Conservation (phyloP, 2,113 vertebrate species). For the Hypanus sabinus region DNA sequence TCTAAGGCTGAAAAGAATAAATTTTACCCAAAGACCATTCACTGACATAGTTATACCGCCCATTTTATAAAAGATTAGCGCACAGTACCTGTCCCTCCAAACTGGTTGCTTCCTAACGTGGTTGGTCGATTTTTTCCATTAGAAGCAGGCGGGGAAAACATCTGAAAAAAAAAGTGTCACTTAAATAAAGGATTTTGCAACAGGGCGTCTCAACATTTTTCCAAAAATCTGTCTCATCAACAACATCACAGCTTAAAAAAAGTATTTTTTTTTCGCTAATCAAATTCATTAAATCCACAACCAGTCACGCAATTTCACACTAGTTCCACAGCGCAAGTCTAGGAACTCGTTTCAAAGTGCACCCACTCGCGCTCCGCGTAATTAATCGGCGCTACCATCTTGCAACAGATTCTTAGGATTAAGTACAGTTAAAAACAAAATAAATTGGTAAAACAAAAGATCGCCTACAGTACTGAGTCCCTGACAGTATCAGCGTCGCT, state of each 20-base stretch:
- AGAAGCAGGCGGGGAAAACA: constrained; percentile 92
- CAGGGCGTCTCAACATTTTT: not conserved
- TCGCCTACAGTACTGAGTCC: not conserved
- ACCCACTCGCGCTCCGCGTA: not conserved
- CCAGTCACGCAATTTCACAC: constrained; percentile 1
- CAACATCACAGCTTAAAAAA: not conserved
- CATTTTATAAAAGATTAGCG: not conserved
- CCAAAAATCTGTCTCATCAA: not conserved
- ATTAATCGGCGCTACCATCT: not conserved
- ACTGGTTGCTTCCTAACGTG: constrained; percentile 82
- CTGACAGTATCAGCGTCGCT: not conserved
- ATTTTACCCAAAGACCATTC: not conserved
- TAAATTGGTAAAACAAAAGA: constrained; percentile 17
- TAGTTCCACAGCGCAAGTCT: not conserved
- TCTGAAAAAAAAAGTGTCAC: constrained; percentile 63
- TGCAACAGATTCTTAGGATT: not conserved
- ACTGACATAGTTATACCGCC: not conserved
- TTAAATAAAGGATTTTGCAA: not conserved
- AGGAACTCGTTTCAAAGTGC: not conserved
- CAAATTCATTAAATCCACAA: constrained; percentile 18
- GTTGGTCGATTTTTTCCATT: constrained; percentile 92
- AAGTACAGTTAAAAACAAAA: not conserved
- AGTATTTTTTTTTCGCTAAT: not conserved
- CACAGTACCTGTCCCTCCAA: constrained; percentile 79
- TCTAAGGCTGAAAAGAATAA: not conserved